Conservation (phyloP, 2,797 vertebrate genomes). For the Bucorvus abyssinicus region DNA sequence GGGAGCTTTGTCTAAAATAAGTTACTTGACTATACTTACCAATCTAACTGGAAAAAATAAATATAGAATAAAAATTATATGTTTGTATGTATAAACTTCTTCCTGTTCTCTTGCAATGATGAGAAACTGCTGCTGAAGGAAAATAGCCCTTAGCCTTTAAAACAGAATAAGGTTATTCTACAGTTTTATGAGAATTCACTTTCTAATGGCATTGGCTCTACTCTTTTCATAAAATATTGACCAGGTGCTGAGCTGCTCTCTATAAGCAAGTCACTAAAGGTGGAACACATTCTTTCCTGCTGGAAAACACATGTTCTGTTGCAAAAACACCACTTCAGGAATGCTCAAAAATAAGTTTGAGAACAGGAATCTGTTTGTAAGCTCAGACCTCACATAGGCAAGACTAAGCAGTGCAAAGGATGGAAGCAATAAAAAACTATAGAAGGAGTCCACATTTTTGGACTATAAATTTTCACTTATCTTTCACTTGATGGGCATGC, state of each 20-base stretch:
- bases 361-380: neutral
- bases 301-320: neutral
- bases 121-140: neutral
- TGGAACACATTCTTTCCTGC: neutral
- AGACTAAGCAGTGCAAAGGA: neutral
- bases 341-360: neutral
- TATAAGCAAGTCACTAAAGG: neutral
- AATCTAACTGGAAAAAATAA: neutral
- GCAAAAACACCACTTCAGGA: neutral
- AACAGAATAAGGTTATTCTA: neutral
- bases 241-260: neutral
- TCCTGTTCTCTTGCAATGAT: neutral
- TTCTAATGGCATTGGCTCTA: neutral
- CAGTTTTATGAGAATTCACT: neutral
- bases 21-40: neutral
- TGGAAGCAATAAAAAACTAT: neutral
- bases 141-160: neutral
- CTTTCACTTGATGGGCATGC: neutral
- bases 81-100: neutral
- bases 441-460: neutral
- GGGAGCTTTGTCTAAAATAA: neutral
- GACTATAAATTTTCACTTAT: neutral
- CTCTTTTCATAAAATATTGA: conserved; percentile 15
- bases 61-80: neutral
- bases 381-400: neutral